Base-by-base conservation (phyloP, 2,113 vertebrate species). In the Loxodonta africana region DNA sequence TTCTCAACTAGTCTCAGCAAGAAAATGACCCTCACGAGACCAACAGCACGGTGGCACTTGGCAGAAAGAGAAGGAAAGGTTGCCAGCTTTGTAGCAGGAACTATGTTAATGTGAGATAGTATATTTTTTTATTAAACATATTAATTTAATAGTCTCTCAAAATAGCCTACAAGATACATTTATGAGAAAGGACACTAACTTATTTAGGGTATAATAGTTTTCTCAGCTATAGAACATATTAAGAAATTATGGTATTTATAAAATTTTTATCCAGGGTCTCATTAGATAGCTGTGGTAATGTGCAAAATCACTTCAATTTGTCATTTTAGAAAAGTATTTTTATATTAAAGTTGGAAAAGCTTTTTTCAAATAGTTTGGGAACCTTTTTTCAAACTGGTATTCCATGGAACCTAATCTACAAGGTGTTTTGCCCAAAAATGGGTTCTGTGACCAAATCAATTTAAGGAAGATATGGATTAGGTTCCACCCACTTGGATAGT, bases 131-230 rank as follows among this genome's bases (percentile, higher is more conserved):
- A 89, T 71, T 46, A 80, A 91, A 67, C 17, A 51, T 71, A 3
- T 48, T 80, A 90, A 74, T 76, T 88, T 83, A 87, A 91, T 88
- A 91, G 8, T 82, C 21, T 83, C 4, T 30, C 37, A 65, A 15
- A 63, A 67, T 69, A 88, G 30, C 76, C 69, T 37, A 82, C 0
- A 78, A 91, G 14, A 73, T 73, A 62, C 86, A 4, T 48, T 89
- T 62, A 48, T 51, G 17, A 92, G 44, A 86, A 90, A 93, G 88
- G 8, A 83, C 8, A 78, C 23, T 51, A 94, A 78, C 30, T 94
- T 65, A 21, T 82, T 87, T 95, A 90, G 14, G 51, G 26, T 83
- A 71, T 60, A 89, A 80, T 26, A 17, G 8, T 37, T 95, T 93
- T 91, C 20, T 89, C 12, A 74, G 23, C 37, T 62, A 90, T 8